A percentile compares a stretch with the other conserved stretches of the same genome.
Conservation (phyloP, 2,113 vertebrate genomes). For the Donacobius atricapilla region DNA sequence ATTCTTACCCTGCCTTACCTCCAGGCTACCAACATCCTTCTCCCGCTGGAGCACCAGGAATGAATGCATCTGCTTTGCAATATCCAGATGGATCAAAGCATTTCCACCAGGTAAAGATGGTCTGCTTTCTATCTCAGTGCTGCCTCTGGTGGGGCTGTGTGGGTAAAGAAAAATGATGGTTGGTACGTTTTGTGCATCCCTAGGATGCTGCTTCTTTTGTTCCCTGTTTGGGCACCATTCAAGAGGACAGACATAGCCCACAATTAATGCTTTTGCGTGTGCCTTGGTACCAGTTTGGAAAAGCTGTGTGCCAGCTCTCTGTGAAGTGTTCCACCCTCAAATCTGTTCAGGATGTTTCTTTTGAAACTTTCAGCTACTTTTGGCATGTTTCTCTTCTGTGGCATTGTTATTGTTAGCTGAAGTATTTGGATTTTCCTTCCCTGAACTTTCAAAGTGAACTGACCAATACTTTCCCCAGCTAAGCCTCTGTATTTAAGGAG, state of each 20-base stretch:
- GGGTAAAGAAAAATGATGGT: neutral
- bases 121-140: neutral
- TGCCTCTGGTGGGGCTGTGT: accelerated
- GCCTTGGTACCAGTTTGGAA: neutral
- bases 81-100: conserved; percentile 79
- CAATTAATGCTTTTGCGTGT: neutral
- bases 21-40: conserved; percentile 87
- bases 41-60: conserved; percentile 60
- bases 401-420: neutral
- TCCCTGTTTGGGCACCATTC: neutral
- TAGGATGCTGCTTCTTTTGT: neutral
- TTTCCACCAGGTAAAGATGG: conserved; percentile 82
- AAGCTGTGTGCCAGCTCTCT: neutral
- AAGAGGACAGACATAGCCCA: neutral
- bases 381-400: neutral
- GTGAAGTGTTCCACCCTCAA: neutral
- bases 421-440: neutral
- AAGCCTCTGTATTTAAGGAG: neutral
- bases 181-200: neutral
- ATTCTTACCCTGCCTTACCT: conserved; percentile 86
- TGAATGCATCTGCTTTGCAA: conserved; percentile 77
- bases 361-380: neutral
- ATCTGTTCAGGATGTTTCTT: neutral
- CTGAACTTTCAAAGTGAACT: neutral
- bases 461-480: neutral